These are phyloP conservation scores for Tridacna gigas DNA, from an alignment of 2,888 invertebrate genomes.

Conservation along the genomic window DNA sequence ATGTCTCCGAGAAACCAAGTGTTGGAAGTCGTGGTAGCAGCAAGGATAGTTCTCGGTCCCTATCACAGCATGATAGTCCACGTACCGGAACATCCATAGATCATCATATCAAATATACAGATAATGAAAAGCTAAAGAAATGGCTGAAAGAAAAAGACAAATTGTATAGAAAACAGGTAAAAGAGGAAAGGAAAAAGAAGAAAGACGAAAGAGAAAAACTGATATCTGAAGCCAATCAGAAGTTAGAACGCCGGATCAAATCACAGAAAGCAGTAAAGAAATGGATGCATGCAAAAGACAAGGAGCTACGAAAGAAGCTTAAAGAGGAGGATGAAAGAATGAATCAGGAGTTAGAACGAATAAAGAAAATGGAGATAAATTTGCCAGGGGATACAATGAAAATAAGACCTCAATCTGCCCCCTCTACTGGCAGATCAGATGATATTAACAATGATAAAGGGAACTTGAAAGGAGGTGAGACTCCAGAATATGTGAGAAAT, in stretches of 20 bases:
- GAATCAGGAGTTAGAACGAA: conserved; percentile 44
- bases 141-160: conserved; percentile 76
- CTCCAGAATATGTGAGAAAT: conserved; percentile 47
- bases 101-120: conserved; percentile 70
- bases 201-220: conserved; percentile 70
- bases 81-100: conserved; percentile 48
- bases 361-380: conserved; percentile 43
- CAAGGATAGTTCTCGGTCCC: conserved; percentile 26
- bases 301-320: conserved; percentile 65
- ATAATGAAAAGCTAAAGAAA: conserved; percentile 66
- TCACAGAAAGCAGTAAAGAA: conserved; percentile 71
- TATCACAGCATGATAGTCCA: conserved; percentile 36
- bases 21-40: conserved; percentile 42
- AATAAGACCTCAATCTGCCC: conserved; percentile 56
- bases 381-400: conserved; percentile 60
- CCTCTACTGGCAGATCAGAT: conserved; percentile 44
- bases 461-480: conserved; percentile 40
- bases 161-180: conserved; percentile 66
- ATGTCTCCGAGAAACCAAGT: conserved; percentile 55
- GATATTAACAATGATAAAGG: conserved; percentile 43
- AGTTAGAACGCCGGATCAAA: conserved; percentile 63
- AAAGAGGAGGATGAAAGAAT: conserved; percentile 62
- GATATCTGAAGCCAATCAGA: conserved; percentile 69
- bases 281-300: conserved; percentile 76
- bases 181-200: conserved; percentile 71